A percentile compares a stretch with the other conserved stretches of the same genome.
Conservation (phyloP, 2,888 invertebrate genomes). For the Cylindroiulus punctatus region DNA sequence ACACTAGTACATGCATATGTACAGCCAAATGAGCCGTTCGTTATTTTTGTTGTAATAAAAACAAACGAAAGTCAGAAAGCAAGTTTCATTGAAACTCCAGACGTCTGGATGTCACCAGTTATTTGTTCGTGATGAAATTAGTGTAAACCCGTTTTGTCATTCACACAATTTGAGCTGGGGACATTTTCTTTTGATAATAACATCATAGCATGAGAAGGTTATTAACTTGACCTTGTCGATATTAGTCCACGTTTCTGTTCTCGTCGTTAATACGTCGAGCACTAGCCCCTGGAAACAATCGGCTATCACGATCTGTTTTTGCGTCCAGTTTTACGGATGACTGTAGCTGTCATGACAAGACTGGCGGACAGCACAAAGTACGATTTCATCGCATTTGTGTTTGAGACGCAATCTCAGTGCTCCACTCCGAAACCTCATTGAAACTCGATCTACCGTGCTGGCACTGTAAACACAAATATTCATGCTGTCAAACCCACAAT, state of each 20-base stretch:
- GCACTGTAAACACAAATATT: neutral
- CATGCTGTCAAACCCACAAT: slow-evolving; percentile 34
- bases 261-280: slow-evolving; percentile 19
- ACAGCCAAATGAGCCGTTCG: too few relatives aligned
- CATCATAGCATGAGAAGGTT: neutral
- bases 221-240: neutral
- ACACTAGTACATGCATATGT: too few relatives aligned
- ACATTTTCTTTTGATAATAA: neutral
- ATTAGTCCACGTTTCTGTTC: neutral
- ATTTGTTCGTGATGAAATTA: neutral
- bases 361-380: neutral
- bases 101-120: neutral
- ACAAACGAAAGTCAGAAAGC: neutral
- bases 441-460: slow-evolving; percentile 34
- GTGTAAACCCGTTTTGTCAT: neutral
- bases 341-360: slow-evolving; percentile 33
- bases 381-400: neutral
- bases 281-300: slow-evolving; percentile 10
- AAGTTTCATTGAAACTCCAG: neutral
- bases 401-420: neutral
- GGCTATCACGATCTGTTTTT: neutral
- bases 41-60: neutral
- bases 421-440: slow-evolving; percentile 13
- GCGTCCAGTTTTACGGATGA: slow-evolving; percentile 6
- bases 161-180: neutral